A percentile compares a stretch with the other conserved stretches of the same genome.
Conservation (phyloP, 2,113 vertebrate species). For the Helogale parvula region DNA sequence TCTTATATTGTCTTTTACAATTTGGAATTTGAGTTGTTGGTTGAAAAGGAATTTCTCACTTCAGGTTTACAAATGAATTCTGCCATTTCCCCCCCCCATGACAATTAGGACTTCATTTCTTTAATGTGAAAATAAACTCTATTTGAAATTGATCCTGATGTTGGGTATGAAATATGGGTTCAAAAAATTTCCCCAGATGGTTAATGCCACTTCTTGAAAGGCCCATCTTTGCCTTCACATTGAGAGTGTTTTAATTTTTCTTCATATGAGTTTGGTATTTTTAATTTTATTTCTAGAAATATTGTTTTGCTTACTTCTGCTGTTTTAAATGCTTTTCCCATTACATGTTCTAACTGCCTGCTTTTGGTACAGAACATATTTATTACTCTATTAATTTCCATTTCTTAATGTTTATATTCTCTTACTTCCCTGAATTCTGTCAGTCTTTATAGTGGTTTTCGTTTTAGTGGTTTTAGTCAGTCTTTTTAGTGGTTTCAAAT, state of each 20-base stretch:
- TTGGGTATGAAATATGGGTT: not conserved
- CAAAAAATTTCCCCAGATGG: not conserved
- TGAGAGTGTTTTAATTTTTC: not conserved
- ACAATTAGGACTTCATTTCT: not conserved
- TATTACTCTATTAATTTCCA: not conserved
- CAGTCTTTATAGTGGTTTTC: not conserved
- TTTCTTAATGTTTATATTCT: not conserved
- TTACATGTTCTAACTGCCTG: not conserved
- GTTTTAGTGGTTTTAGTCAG: not conserved
- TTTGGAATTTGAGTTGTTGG: not conserved
- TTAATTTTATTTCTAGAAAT: not conserved
- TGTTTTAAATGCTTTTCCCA: not conserved
- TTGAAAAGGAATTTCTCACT: not conserved
- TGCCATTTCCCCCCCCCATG: not conserved
- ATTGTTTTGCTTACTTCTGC: not conserved
- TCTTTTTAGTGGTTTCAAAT: not conserved
- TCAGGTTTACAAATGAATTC: not conserved
- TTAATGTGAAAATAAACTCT: not conserved
- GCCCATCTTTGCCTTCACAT: not conserved
- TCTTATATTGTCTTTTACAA: not conserved
- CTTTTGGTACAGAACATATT: not conserved
- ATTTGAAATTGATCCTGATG: not conserved
- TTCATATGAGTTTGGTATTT: not conserved
- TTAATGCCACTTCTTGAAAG: not conserved
- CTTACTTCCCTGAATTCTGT: not conserved